These are phyloP conservation scores for Prorops nasuta DNA, from an alignment of 1,140 invertebrate species.

Conservation along the genomic window DNA sequence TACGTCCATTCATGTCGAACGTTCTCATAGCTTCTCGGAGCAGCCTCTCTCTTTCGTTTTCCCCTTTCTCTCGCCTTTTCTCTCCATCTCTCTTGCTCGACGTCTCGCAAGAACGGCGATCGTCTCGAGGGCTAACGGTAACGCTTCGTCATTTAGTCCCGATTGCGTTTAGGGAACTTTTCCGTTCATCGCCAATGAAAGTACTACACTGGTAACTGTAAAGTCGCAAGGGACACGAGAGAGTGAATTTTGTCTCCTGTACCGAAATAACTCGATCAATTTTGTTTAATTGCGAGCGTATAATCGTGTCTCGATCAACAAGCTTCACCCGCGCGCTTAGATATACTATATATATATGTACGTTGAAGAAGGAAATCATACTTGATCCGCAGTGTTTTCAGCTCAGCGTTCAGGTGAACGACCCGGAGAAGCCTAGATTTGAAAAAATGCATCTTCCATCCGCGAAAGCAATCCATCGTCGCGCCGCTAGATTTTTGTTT, in stretches of 20 bases:
- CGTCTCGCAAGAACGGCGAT: constrained; percentile 22
- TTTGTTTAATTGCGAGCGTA: too few species aligned
- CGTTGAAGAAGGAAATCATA: too few species aligned
- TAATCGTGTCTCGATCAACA: too few species aligned
- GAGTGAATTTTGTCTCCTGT: too few species aligned
- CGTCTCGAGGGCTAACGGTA: too few species aligned
- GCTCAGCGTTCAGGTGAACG: constrained; percentile 29
- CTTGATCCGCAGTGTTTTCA: too few species aligned
- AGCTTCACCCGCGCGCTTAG: too few species aligned
- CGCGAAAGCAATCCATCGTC: too few species aligned
- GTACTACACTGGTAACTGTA: constrained; percentile 13
- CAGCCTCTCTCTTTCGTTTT: constrained; percentile 13
- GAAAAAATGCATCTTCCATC: constrained; percentile 16
- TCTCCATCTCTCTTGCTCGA: constrained; percentile 4
- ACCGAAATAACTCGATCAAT: too few species aligned
- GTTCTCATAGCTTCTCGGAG: constrained; percentile 19
- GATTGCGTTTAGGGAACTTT: constrained; percentile 40
- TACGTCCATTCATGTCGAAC: constrained; percentile 36
- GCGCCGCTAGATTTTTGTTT: too few species aligned
- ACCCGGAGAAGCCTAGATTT: constrained; percentile 24
- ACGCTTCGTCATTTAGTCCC: constrained; percentile 28
- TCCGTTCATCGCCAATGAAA: constrained; percentile 31
- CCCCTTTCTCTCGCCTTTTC: constrained; percentile 6
- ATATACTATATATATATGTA: too few species aligned
- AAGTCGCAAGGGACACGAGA: neutral